Percentiles rank a stretch among this genome's conserved stretches.
Conservation (phyloP, 2,113 vertebrate species). For the Grammatotria lemairii region DNA sequence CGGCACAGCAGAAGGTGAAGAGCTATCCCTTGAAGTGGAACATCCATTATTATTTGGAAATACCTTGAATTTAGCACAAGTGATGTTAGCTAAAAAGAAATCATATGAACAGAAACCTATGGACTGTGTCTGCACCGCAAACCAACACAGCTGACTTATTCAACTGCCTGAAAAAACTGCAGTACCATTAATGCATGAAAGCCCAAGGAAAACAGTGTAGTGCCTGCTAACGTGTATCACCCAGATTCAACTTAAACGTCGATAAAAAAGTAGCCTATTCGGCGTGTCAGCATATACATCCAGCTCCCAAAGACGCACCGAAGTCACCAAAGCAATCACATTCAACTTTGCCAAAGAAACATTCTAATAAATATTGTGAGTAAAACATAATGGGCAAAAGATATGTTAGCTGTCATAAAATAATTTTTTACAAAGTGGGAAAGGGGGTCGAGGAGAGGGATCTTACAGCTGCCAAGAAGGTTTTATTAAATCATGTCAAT, state of each 20-base stretch:
- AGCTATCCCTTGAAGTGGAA: not conserved
- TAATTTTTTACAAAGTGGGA: fast-evolving
- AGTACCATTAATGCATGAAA: not conserved
- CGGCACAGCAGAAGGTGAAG: not conserved
- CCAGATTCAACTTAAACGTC: not conserved
- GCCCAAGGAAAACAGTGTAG: not conserved
- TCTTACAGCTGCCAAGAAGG: not conserved
- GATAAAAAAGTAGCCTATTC: not conserved
- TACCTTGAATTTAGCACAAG: not conserved
- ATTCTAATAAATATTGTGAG: not conserved
- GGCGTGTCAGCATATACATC: fast-evolving
- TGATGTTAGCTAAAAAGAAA: not conserved
- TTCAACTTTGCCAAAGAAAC: not conserved
- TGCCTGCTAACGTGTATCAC: not conserved
- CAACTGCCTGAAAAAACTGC: not conserved
- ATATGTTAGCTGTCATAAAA: not conserved
- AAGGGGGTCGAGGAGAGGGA: not conserved
- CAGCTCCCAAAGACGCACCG: fast-evolving
- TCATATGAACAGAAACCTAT: not conserved
- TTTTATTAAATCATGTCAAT: not conserved
- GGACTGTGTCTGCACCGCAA: not conserved
- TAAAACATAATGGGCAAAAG: not conserved
- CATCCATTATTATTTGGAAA: not conserved
- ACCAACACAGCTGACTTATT: not conserved
- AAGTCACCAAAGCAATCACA: not conserved